These are phyloP conservation scores for Pyrgus malvae DNA, from an alignment of 2,888 invertebrate genomes.

Conservation along the genomic window DNA sequence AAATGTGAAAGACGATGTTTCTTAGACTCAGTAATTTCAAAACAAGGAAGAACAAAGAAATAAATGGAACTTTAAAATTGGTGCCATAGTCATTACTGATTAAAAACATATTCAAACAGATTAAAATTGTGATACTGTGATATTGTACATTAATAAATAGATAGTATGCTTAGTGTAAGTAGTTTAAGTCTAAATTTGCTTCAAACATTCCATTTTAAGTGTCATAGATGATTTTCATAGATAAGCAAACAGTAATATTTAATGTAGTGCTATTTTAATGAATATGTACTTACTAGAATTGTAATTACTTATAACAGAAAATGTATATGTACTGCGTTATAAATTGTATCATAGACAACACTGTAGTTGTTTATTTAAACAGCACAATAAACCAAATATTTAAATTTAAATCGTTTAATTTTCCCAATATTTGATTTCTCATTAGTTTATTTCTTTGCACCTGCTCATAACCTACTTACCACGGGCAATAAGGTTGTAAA, in stretches of 20 bases:
- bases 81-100: slow-evolving; percentile 15
- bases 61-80: background rate
- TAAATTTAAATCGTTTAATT: slow-evolving; percentile 32
- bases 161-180: background rate
- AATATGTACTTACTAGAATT: slow-evolving; percentile 13
- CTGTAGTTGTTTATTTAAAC: slow-evolving; percentile 57
- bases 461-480: slow-evolving; percentile 18
- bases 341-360: slow-evolving; percentile 38
- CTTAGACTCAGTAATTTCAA: background rate
- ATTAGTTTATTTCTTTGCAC: slow-evolving; percentile 8
- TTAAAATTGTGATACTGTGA: slow-evolving; percentile 61
- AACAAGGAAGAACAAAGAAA: background rate
- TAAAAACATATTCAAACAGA: slow-evolving; percentile 16
- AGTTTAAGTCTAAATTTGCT: slow-evolving; percentile 20
- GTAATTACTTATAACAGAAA: background rate
- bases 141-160: slow-evolving; percentile 53
- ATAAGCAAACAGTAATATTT: background rate
- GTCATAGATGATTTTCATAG: slow-evolving; percentile 20
- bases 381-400: slow-evolving; percentile 74
- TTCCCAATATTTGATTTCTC: slow-evolving; percentile 20
- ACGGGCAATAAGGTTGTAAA: background rate
- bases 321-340: slow-evolving; percentile 18
- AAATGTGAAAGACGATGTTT: no score
- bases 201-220: slow-evolving; percentile 16
- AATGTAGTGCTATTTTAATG: slow-evolving; percentile 8